phyloP scores from a whole-genome alignment of 2,888 invertebrate species.

The Lepidochrysops patricia region DNA sequence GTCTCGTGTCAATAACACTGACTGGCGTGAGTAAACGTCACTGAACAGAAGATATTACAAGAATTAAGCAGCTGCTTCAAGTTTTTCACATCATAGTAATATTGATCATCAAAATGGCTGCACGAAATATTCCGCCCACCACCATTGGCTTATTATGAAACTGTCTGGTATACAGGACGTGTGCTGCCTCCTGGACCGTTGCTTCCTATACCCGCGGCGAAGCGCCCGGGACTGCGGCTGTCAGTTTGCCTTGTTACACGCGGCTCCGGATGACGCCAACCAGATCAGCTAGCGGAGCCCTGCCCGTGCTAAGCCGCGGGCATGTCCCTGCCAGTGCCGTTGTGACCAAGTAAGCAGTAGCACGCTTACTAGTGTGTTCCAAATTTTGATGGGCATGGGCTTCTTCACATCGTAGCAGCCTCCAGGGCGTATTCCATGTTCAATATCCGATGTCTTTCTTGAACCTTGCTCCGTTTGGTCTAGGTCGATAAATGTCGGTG shows the following conservation, averaged over 20 bases:
- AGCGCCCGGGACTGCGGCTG: constrained; percentile 90
- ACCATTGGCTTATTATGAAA: not conserved
- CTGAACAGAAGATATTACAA: too few relatives aligned
- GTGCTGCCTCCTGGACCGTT: constrained; percentile 91
- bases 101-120: too few relatives aligned
- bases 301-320: constrained; percentile 65
- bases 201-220: constrained; percentile 89
- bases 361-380: constrained; percentile 51
- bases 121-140: too few relatives aligned
- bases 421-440: too few relatives aligned
- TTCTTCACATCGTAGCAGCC: not conserved
- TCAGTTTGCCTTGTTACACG: constrained; percentile 91
- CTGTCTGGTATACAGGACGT: constrained; percentile 78
- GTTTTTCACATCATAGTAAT: too few relatives aligned
- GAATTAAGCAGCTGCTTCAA: too few relatives aligned
- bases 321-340: constrained; percentile 65
- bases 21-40: too few relatives aligned
- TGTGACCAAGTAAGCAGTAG: constrained; percentile 69
- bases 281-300: constrained; percentile 75
- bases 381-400: constrained; percentile 2
- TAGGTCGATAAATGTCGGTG: too few relatives aligned
- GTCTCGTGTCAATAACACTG: too few relatives aligned
- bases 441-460: too few relatives aligned
- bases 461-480: not conserved
- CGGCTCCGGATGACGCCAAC: constrained; percentile 79